These are phyloP conservation scores for Carcharodon carcharias DNA, from an alignment of 2,797 vertebrate genomes.

Conservation along the genomic window DNA sequence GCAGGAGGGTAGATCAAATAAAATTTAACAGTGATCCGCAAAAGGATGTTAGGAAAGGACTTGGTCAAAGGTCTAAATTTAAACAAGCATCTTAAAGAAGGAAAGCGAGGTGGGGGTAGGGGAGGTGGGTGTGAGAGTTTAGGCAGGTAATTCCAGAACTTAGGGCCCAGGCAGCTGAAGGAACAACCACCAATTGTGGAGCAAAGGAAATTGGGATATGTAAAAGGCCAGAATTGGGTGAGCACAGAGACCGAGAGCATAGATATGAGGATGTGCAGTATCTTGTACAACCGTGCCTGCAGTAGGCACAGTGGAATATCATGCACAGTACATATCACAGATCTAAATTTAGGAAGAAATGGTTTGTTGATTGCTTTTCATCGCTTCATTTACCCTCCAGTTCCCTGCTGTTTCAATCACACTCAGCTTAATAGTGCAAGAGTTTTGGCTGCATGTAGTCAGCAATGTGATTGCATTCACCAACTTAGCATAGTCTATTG, in stretches of 20 bases:
- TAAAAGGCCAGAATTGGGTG: neutral
- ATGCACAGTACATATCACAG: neutral
- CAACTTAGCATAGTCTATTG: neutral
- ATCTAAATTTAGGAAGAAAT: neutral
- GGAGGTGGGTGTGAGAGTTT: neutral
- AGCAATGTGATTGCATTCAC: neutral
- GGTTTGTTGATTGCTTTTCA: neutral
- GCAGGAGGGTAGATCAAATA: neutral
- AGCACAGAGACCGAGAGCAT: neutral
- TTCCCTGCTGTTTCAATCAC: slow-evolving; percentile 1
- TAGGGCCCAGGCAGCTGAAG: neutral
- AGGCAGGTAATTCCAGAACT: neutral
- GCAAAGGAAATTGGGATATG: neutral
- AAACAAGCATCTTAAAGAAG: neutral
- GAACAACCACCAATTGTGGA: neutral
- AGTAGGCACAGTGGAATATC: neutral
- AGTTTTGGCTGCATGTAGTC: neutral
- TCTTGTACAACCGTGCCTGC: neutral
- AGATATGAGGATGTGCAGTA: neutral
- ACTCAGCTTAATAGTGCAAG: neutral
- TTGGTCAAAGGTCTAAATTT: neutral
- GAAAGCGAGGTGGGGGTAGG: too few species aligned
- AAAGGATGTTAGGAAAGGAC: neutral
- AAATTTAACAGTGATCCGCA: neutral
- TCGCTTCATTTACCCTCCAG: neutral